A percentile compares a stretch with the other conserved stretches of the same genome.
phyloP scores from a whole-genome alignment of 2,113 vertebrate genomes.

The Plectropomus leopardus region DNA sequence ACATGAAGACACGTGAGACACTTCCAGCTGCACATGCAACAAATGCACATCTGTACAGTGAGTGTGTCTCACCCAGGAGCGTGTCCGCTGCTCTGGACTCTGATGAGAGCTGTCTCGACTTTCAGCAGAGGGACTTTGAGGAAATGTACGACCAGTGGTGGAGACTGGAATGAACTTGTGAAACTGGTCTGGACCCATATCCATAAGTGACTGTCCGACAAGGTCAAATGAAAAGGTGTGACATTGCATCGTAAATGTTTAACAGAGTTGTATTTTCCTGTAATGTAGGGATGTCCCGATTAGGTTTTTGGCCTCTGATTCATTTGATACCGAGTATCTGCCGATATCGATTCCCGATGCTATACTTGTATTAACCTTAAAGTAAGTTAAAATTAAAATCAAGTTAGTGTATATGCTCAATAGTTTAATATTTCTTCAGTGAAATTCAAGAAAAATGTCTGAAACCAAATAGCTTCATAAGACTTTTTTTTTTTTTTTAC shows the following conservation, averaged over 20 bases:
- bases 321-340: too few relatives aligned
- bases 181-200: not conserved
- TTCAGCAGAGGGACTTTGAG: conserved; percentile 84
- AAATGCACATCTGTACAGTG: not conserved
- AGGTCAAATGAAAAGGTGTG: conserved; percentile 72
- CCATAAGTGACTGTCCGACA: conserved; percentile 17
- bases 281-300: too few relatives aligned
- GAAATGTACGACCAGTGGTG: conserved; percentile 37
- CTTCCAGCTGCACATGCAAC: not conserved
- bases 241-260: conserved; percentile 36
- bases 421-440: too few relatives aligned
- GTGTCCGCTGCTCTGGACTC: conserved; percentile 42
- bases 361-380: too few relatives aligned
- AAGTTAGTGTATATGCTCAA: too few relatives aligned
- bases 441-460: too few relatives aligned
- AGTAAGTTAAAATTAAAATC: too few relatives aligned
- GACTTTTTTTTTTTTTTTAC: too few relatives aligned
- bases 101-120: conserved; percentile 66
- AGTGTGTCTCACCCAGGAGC: not conserved
- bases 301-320: too few relatives aligned
- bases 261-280: too few relatives aligned
- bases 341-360: too few relatives aligned
- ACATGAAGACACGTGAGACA: conserved; percentile 34
- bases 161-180: conserved; percentile 38
- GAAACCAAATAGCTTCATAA: too few relatives aligned